phyloP scores from a whole-genome alignment of 2,888 invertebrate genomes.

The Ectemnius lituratus region DNA sequence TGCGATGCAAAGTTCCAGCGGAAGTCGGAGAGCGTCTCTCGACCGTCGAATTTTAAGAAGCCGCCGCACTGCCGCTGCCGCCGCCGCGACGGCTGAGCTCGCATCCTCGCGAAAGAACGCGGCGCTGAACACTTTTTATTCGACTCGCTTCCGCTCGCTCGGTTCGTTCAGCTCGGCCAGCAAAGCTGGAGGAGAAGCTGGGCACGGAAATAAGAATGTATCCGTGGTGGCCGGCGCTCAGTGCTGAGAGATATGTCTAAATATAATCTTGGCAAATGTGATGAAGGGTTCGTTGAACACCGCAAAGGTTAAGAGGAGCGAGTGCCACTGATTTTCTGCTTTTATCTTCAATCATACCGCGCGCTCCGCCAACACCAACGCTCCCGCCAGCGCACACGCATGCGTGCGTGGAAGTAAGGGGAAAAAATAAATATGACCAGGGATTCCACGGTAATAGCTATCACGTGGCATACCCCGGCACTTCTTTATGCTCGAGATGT shows the following conservation, averaged over 20 bases:
- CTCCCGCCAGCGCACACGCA: neutral
- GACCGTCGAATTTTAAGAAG: too few relatives aligned
- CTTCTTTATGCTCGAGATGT: too few relatives aligned
- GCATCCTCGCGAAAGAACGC: too few relatives aligned
- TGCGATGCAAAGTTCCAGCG: too few relatives aligned
- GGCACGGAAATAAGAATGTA: conserved; percentile 40
- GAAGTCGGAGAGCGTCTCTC: too few relatives aligned
- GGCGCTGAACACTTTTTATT: conserved; percentile 24
- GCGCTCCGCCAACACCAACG: conserved; percentile 8
- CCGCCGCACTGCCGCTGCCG: too few relatives aligned
- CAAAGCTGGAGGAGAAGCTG: conserved; percentile 15
- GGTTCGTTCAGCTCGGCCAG: too few relatives aligned
- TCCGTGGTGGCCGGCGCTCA: conserved; percentile 23
- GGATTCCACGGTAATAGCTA: neutral
- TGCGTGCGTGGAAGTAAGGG: neutral
- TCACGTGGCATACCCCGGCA: too few relatives aligned
- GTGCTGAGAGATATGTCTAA: conserved; percentile 43
- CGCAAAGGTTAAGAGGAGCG: conserved; percentile 30
- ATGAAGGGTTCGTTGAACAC: conserved; percentile 47
- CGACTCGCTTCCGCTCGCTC: conserved; percentile 29
- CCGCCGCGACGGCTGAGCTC: too few relatives aligned
- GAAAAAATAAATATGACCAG: neutral
- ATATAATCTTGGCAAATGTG: conserved; percentile 47
- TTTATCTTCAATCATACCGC: conserved; percentile 30
- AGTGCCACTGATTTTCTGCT: conserved; percentile 18